Base-by-base conservation (phyloP, 2,888 invertebrate species). In the Petrolisthes manimaculis region DNA sequence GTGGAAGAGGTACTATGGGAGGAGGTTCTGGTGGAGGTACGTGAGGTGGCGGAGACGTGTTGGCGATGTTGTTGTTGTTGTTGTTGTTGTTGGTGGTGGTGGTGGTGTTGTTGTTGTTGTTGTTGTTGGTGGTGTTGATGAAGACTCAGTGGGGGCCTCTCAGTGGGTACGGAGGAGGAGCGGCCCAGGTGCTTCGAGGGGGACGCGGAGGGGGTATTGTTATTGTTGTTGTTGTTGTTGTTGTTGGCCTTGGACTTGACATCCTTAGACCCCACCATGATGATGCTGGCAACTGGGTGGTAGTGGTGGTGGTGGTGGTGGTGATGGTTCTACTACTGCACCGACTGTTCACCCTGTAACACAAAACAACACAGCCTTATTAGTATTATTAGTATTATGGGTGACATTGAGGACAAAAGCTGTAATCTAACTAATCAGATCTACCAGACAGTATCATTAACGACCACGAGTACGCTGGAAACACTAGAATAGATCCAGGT, bases 101-200 rank as follows among this genome's bases (percentile, higher is more conserved):
- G n/a, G n/a, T n/a, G n/a, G n/a, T n/a, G n/a, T n/a, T n/a, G n/a
- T n/a, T n/a, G n/a, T n/a, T n/a, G n/a, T n/a, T n/a, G n/a, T n/a
- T n/a, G n/a, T n/a, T n/a, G n/a, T n/a, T n/a, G n/a, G n/a, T n/a
- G n/a, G n/a, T n/a, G n/a, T n/a, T n/a, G 55, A 37, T 74, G 55
- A 55, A 80, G 82, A 53, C 53, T 75, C 21, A 86, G 61, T 37
- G 80, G 82, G 14, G 87, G 87, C n/a, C 87, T 75, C 78, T 87
- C 87, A 18, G 83, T 87, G 74, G 87, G 87, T 55, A 87, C 87
- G 9, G 87, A 87, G 61, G 87, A 87, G 9, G 87, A 87, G 79
- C 87, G 55, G 71, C 87, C 87, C 74, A 87, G 56, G 61, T 87
- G 87, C 74, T 87, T 87, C 55, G 87, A 87, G 56, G 83, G 87